Evolutionary conservation across 37 sponge, comb jelly and placozoan genomes (phyloP), one percentile per base, ranked within the genome.

Genomic region (Spongilla lacustris): DNA sequence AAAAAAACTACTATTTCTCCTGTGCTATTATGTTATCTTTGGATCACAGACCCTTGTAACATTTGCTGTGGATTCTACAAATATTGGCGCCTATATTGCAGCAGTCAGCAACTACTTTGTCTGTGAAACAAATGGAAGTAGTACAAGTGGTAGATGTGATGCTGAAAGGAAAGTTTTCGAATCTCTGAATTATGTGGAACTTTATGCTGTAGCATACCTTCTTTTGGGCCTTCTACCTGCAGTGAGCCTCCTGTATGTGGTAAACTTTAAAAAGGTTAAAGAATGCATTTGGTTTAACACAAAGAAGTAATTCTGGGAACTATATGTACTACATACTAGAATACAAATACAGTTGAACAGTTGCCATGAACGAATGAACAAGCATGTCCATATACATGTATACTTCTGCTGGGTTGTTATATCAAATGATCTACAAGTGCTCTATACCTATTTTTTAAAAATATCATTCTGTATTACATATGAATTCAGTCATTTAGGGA

Each of bases 141-240:
- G 19, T 58, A 1, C 58, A 58, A 58, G 19, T 58, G 19, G 58
- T 13, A 14, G 11, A 17, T 58, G 58, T 58, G 58, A 58, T 17
- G 11, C 1, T 58, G 58, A 58, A 58, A 30, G 68, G 76, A 36
- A 67, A 34, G 68, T 33, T 24, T 25, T 69, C 4, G 48, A 76
- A 67, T 29, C 33, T 5, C 36, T 67, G 12, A 41, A 22, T 23
- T 37, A 84, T 69, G 69, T 70, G 1, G 41, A 37, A 41, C 3
- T 48, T 24, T 76, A 68, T 35, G 36, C 70, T 23, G 17, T 84
- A 34, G 76, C 69, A 2, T 76, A 73, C 49, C 29, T 84, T 17
- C 68, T 84, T 12, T 23, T 84, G 27, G 85, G 77, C 23, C 26
- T 84, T 26, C 76, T 68, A 4, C 85, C 85, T 68, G 69, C 77